A percentile compares a stretch with the other conserved stretches of the same genome.
Evolutionary conservation across 2,113 vertebrate genomes (phyloP).

Genomic region (Trogon melanurus): DNA sequence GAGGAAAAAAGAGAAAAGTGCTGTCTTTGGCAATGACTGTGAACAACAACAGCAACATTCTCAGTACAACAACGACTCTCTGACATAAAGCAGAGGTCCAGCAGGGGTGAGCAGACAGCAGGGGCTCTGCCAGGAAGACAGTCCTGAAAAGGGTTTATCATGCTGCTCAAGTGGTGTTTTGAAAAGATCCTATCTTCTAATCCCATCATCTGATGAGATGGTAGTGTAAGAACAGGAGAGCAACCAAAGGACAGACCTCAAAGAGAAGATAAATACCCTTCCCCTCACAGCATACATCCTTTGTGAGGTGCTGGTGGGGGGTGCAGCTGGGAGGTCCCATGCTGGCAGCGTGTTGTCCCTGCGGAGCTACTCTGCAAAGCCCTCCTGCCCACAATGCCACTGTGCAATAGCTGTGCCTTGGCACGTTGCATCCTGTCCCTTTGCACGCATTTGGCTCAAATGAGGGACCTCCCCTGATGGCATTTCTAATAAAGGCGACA

Average conservation of each 20-base stretch:
- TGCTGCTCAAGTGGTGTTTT: not conserved
- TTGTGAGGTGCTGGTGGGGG: not conserved
- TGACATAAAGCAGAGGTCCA: not conserved
- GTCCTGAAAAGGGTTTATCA: not conserved
- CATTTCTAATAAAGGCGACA: not conserved
- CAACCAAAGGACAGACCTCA: not conserved
- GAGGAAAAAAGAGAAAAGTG: not conserved
- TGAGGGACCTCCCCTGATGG: fast-evolving
- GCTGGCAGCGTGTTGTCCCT: not conserved
- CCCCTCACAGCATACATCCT: not conserved
- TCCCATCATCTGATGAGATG: not conserved
- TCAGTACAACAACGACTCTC: not conserved
- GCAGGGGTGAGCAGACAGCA: not conserved
- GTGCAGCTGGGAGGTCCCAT: not conserved
- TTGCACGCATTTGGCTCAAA: not conserved
- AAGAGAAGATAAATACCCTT: not conserved
- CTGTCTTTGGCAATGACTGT: not conserved
- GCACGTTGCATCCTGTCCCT: not conserved
- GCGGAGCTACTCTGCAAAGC: not conserved
- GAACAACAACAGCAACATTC: not conserved
- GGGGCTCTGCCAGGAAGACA: not conserved
- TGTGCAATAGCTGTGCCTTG: not conserved
- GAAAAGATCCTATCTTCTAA: not conserved
- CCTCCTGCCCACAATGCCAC: not conserved
- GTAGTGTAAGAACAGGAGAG: not conserved